Evolutionary conservation across 2,113 vertebrate species (phyloP), one percentile per base, ranked within the genome.

Genomic region (Oncorhynchus masou): DNA sequence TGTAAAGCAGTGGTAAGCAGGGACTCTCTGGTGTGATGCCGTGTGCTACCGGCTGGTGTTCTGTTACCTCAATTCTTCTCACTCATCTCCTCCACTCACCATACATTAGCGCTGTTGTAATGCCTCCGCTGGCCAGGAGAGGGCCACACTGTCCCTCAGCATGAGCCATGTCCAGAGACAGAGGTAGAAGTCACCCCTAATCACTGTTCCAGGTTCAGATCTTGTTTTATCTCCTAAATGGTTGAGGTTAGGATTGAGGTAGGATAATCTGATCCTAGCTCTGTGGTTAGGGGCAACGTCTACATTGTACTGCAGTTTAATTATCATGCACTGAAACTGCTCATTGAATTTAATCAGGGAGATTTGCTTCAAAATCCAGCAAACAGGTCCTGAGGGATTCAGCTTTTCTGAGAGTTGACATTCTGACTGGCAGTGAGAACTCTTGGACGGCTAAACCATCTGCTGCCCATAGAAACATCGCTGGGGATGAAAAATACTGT

Each of bases 1-100:
- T 20, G 34, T 7, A 12, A 45, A 70, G 57, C 72, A 68, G 70
- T 11, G 29, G 68, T 79, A 74, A 82, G 82, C 89, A 86, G 87
- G 84, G 83, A 85, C 86, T 74, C 3, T 20, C 27, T 45, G 57
- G 76, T 83, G 82, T 85, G 89, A 90, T 69, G 81, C 5, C 5
- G 8, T 62, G 59, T 62, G 59, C 59, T 62, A 2, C 59, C 1
- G 7, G 7, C 20, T 86, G 84, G 84, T 80, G 82, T 92, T 79
- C 49, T 27, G 79, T 91, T 92, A 91, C 90, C 89, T 92, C 90
- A 90, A 83, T 84, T 72, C 69, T 60, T 86, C 84, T 83, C 74
- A 73, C 29, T 34, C 29, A 60, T 73, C 72, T 74, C 71, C 74
- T 74, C 62, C 3, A 19, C 48, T 20, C 27, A 78, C 80, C 83